Evolutionary conservation across 1,140 invertebrate species (phyloP), one percentile per base, ranked within the genome.

Genomic region (Scaptomyza montana): DNA sequence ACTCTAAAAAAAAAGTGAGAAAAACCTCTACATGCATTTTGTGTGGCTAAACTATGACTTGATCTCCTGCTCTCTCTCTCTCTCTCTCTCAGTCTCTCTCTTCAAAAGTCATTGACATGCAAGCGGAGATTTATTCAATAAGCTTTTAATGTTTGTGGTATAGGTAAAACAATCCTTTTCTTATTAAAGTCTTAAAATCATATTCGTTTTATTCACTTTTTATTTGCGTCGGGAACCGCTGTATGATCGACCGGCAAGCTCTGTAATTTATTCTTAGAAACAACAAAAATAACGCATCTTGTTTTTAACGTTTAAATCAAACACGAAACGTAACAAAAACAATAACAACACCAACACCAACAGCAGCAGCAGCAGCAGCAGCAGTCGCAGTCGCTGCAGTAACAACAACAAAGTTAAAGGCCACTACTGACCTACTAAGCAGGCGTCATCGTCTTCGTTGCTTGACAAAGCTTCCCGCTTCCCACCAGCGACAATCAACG

Each of bases 391-490:
- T 28, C 25, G 39, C 56, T 67, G 54, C 75, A 89, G 64, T 49
- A 74, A 69, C 70, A 70, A 66, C 85, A 89, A 84, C 67, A 78
- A 77, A 64, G 50, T 51, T 68, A 54, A 77, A 76, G 78, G 79
- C 89, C 89, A 90, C 89, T 86, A 90, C 89, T 90, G 89, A 90
- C 89, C 89, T 89, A 90, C 89, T 91, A 90, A 90, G 69, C 73
- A 70, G 73, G 43, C 78, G 53, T 72, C 63, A 49, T 49, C 63
- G 50, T 67, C 56, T 59, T 72, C 71, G 65, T 33, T 55, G 66
- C 68, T 68, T 71, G 68, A 63, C 82, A 51, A 53, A 70, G 59
- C 71, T 36, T 66, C 61, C 66, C 75, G 65, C 70, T 63, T 68
- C 70, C 74, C 54, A 66, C 54, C 64, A 74, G 60, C 74, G 53